Evolutionary conservation across 2,888 invertebrate species (phyloP), one percentile per base, ranked within the genome.

Genomic region (Chelonus formosanus): DNA sequence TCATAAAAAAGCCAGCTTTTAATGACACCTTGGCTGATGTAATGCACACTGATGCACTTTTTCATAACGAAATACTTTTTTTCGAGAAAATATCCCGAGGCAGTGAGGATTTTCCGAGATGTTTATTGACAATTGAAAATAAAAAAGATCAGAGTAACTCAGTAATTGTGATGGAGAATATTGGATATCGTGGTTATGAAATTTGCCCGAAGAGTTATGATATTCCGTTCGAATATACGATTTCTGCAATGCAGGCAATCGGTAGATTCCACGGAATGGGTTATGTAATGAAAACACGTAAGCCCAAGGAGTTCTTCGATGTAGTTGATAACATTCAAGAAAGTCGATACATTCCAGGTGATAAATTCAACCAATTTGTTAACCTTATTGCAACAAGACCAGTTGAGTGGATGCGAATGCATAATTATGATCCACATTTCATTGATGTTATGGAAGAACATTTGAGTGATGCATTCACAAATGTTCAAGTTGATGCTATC

Each of bases 11-110:
- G 10, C 70, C 73, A 1, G 3, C 63, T 2, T 0, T 7, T 0
- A 5, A 44, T 3, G 54, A 48, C 7, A 2, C 20, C 4, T 54
- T 7, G 5, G 35, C 35, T 7, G 10, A 1, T 4, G 0, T 48
- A 1, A 5, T 52, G 5, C 32, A n/a, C 35, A n/a, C 10, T 8
- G 53, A 7, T 3, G 57, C 57, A 4, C 74, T 76, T 7, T 82
- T 82, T 40, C 69, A 75, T 64, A 83, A 83, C 54, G 81, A 83
- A 68, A 78, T 81, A 7, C 52, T 80, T 0, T 83, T 82, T 48
- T 83, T 82, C 60, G 66, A 68, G 0, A 69, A 56, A 32, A 75
- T 75, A 34, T 68, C 71, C 0, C 10, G 34, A 3, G 64, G 66
- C 0, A 35, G 62, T 70, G 1, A 59, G 62, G 5, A 44, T 36